These are phyloP conservation scores for Ovis canadensis DNA, from an alignment of 2,113 vertebrate species.

Conservation along the genomic window DNA sequence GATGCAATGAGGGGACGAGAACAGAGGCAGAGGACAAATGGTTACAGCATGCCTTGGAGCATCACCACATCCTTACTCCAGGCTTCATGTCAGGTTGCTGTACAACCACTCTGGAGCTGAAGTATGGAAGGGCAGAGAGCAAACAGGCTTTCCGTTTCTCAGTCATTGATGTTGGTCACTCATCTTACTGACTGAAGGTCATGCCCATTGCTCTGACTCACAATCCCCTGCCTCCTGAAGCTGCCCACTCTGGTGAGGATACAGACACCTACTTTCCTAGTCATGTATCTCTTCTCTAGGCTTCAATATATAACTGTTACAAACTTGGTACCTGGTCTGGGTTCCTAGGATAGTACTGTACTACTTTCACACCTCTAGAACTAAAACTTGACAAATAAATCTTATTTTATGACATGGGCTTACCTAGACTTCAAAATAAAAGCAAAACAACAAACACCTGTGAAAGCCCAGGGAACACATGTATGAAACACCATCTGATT, in stretches of 20 bases:
- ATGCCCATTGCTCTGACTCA: not conserved
- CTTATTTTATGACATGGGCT: not conserved
- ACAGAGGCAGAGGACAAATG: no score
- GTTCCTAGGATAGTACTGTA: not conserved
- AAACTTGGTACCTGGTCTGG: not conserved
- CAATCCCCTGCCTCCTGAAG: not conserved
- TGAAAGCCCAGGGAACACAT: not conserved
- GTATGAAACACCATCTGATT: not conserved
- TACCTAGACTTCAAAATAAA: not conserved
- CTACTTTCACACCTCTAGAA: not conserved
- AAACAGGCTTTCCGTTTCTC: not conserved
- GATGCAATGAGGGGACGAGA: not conserved
- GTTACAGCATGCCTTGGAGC: fast-evolving
- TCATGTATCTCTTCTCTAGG: not conserved
- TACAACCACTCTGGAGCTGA: no score
- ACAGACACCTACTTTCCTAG: fast-evolving
- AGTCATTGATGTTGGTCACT: not conserved
- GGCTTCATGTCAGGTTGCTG: not conserved
- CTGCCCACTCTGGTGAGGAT: not conserved
- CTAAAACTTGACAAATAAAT: not conserved
- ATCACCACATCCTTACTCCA: not conserved
- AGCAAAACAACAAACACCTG: not conserved
- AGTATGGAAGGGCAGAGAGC: not conserved
- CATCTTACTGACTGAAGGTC: not conserved
- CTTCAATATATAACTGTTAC: not conserved